These are phyloP conservation scores for Masticophis lateralis DNA, from an alignment of 2,797 vertebrate species.

Conservation along the genomic window DNA sequence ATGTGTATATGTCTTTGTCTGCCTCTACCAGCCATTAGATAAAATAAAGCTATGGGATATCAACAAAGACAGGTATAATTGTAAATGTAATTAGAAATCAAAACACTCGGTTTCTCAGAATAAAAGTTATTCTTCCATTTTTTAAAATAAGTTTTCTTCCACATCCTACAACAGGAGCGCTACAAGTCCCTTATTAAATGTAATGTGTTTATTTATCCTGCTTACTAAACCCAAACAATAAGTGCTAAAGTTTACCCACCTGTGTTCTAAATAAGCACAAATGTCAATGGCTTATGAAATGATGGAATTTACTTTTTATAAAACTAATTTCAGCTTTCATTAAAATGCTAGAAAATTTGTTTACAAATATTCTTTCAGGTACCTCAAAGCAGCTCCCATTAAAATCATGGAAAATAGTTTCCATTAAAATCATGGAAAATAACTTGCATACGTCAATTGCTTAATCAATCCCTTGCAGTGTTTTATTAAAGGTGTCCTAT, in stretches of 20 bases:
- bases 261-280: conserved; percentile 13
- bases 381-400: conserved; percentile 5
- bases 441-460: not conserved
- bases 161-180: not conserved
- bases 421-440: conserved; percentile 5
- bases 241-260: conserved; percentile 7
- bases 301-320: conserved; percentile 2
- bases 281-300: conserved; percentile 17
- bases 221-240: conserved; percentile 1
- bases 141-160: not conserved
- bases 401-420: too few relatives aligned
- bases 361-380: not conserved
- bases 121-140: not conserved
- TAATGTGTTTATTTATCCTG: conserved; percentile 8
- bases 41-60: not conserved
- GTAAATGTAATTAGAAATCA: not conserved
- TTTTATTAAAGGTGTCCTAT: not conserved
- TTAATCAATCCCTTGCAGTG: conserved; percentile 4
- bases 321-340: conserved; percentile 8
- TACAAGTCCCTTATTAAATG: not conserved
- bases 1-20: not conserved
- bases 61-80: not conserved
- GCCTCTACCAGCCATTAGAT: not conserved
- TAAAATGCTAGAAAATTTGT: not conserved
- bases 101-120: not conserved